phyloP scores from a whole-genome alignment of 2,888 invertebrate species.

The Clivina fossor region DNA sequence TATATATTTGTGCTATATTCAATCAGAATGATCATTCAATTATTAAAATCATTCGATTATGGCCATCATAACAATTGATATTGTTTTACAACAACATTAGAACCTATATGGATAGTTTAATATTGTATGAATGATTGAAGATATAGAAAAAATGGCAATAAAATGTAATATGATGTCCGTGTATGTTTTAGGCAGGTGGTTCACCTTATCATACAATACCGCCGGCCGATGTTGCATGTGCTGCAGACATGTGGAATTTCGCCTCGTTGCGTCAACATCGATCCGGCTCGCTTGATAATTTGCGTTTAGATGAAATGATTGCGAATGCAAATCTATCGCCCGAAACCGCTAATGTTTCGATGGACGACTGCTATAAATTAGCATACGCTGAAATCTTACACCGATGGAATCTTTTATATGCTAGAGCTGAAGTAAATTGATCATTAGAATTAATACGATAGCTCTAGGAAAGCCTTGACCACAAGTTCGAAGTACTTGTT shows the following conservation, averaged over 20 bases:
- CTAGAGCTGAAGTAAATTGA: constrained; percentile 68
- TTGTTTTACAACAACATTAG: too few species aligned
- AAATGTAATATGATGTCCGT: too few species aligned
- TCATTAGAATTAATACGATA: too few species aligned
- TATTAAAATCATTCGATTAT: too few species aligned
- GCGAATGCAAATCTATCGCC: constrained; percentile 45
- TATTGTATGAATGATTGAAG: too few species aligned
- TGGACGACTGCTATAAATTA: constrained; percentile 83
- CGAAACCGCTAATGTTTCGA: constrained; percentile 55
- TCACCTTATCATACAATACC: constrained; percentile 90
- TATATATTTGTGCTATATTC: too few species aligned
- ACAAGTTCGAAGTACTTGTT: too few species aligned
- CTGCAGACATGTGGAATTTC: constrained; percentile 75
- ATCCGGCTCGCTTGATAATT: constrained; percentile 81
- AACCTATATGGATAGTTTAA: too few species aligned
- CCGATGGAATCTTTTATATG: constrained; percentile 78
- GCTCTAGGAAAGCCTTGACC: too few species aligned
- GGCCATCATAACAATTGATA: too few species aligned
- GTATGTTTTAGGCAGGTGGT: constrained; percentile 72
- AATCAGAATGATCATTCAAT: too few species aligned
- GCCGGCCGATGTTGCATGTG: constrained; percentile 67
- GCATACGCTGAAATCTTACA: constrained; percentile 88
- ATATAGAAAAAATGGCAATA: too few species aligned
- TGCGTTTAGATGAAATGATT: constrained; percentile 54
- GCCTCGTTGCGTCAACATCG: constrained; percentile 70